Evolutionary conservation across 2,888 invertebrate genomes (phyloP).

Genomic region (Imbricaverruca yamaguchii): DNA sequence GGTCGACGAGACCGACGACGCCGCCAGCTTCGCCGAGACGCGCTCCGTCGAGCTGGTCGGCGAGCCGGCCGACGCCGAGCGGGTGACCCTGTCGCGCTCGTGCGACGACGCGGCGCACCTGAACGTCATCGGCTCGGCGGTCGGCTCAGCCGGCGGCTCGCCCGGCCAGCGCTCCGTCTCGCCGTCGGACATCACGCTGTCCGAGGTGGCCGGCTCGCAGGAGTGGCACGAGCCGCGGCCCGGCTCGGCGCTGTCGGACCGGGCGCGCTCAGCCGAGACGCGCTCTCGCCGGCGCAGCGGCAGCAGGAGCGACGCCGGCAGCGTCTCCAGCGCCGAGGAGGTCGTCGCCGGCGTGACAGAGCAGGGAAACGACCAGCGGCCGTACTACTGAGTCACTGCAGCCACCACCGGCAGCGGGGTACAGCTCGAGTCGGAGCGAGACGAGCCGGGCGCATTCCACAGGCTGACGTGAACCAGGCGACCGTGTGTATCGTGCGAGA

Average conservation of each 20-base stretch:
- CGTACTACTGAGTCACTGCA: background rate
- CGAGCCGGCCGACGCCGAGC: background rate
- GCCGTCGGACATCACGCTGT: conserved; percentile 2
- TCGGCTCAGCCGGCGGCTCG: background rate
- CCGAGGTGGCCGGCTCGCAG: background rate
- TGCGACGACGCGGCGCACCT: background rate
- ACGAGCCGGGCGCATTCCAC: too few species aligned
- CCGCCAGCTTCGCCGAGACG: background rate
- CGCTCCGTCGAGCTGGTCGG: background rate
- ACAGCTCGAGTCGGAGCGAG: too few species aligned
- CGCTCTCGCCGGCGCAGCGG: background rate
- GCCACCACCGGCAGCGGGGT: background rate
- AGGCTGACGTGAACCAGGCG: too few species aligned
- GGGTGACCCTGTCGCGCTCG: background rate
- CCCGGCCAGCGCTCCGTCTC: background rate
- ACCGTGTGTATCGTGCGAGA: too few species aligned
- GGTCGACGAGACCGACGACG: conserved; percentile 7
- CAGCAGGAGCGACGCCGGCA: too few species aligned
- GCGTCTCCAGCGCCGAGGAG: background rate
- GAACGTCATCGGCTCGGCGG: background rate
- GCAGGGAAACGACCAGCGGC: background rate
- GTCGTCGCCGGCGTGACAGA: too few species aligned
- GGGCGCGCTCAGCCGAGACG: background rate
- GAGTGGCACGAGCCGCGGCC: background rate
- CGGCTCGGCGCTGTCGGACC: background rate